Evolutionary conservation across 92 coral and sea anemone species (phyloP), one percentile per base, ranked within the genome.

Genomic region (Porites cylindrica): DNA sequence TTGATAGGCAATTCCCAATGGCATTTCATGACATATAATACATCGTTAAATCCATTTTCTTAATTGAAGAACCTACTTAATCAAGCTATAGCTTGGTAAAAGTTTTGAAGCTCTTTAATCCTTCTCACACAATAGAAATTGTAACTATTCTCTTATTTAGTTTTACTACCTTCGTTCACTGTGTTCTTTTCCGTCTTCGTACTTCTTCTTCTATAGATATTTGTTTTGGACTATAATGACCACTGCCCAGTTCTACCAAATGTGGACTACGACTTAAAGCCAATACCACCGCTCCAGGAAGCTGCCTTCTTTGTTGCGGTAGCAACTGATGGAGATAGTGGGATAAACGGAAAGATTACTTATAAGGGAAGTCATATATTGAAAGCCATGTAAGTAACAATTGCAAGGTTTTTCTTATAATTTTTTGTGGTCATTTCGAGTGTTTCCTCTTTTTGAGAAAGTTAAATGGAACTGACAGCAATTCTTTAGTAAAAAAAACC

Each of bases 311-410:
- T 96, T 79, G 96, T 94, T 16, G 95, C 90, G 24, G 80, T 51
- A 50, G 99, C 99, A 76, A 93, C 96, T 7, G 99, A 96, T 78
- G 92, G 89, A 13, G 99, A 96, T 83, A 93, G 98, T 76, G 99
- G 94, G 51, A 76, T 81, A 14, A 96, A 96, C 72, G 90, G 90
- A 13, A 32, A 66, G 75, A 88, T 96, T 47, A 62, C 92, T 2
- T 96, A 90, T 72, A 88, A 91, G 56, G 81, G 80, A 26, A 95
- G 96, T 51, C 94, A 79, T 71, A 66, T 93, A 72, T 78, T 92
- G 52, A 82, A 90, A 76, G 89, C 94, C 5, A 80, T 80, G 98
- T 95, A 63, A 90, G 96, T 32, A 6, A 4, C 0, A 38, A 38
- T 0, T 38, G 7, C 47, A 4, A 38, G 47, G 47, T 38, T 56